Base-by-base conservation (phyloP, 1,140 invertebrate species). In the Cydia amplana region DNA sequence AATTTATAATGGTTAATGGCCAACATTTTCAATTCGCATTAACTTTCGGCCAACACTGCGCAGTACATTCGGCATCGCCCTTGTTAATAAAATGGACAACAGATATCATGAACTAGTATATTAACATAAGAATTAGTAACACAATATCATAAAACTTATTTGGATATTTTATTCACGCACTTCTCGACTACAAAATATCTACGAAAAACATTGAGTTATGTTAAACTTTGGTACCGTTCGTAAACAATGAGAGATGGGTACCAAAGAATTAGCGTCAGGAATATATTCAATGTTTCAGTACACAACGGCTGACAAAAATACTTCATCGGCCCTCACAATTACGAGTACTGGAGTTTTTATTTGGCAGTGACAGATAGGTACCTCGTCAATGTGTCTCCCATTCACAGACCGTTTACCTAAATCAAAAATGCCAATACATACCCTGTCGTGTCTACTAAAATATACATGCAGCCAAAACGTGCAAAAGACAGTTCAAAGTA, bases 81-180 rank as follows among this genome's bases (percentile, higher is more conserved):
- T 67, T 28, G 64, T 28, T 28, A 32, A 64, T 67, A 32, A 67
- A n/a, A 32, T 81, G 77, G 77, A 80, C 76, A 82, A 79, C 78
- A 81, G 82, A 82, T 86, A 80, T 82, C 79, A 43, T 20, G 36
- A 78, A 64, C 77, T 79, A 75, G 74, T 76, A 79, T 79, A 79
- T 75, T 78, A 78, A 77, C 67, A 80, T 82, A 87, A 76, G 79
- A 84, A 87, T 90, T 86, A 88, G 84, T 85, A 85, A 85, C 85
- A 89, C 83, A 84, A 86, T 88, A 89, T 90, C 82, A 79, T 81
- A 80, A 82, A 80, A 79, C 77, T 49, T 82, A 83, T 80, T 83
- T 85, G 81, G 80, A 77, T 82, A 83, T 77, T 55, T 55, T 55
- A 55, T 55, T 55, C 51, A 55, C 51, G 51, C 51, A 55, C 51